Evolutionary conservation across 35 echinoderm and acorn worm species (phyloP).

Genomic region (Heliocidaris tuberculata): DNA sequence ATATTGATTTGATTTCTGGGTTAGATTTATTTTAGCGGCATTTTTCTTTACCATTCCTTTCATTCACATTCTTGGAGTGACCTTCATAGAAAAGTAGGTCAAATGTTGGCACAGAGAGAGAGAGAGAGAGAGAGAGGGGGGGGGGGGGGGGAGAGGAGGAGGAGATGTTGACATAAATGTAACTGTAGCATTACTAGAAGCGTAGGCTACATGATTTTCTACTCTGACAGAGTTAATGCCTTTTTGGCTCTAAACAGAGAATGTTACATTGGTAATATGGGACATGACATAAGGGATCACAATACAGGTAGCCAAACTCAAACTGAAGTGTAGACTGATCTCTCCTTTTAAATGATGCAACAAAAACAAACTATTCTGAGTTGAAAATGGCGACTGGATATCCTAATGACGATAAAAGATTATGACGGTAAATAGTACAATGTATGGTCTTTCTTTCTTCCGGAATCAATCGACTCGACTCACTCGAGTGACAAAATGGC

Average conservation of each 20-base stretch:
- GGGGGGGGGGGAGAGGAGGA: background rate
- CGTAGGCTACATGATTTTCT: too few relatives aligned
- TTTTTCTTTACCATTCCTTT: background rate
- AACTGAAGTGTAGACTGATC: too few relatives aligned
- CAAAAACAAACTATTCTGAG: too few relatives aligned
- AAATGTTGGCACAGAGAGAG: background rate
- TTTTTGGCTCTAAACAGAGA: too few relatives aligned
- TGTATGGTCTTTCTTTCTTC: background rate
- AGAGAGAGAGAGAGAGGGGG: background rate
- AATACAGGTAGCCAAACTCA: too few relatives aligned
- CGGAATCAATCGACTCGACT: background rate
- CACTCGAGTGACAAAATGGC: background rate
- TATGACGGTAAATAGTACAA: background rate
- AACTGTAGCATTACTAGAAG: too few relatives aligned
- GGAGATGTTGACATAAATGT: background rate
- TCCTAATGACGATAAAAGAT: background rate
- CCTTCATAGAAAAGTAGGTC: background rate
- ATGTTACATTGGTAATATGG: too few relatives aligned
- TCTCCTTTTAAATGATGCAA: too few relatives aligned
- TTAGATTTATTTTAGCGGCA: background rate
- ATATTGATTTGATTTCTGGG: conserved; percentile 7
- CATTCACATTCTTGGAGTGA: background rate
- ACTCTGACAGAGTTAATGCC: too few relatives aligned
- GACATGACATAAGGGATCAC: too few relatives aligned
- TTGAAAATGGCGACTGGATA: background rate